phyloP scores from a whole-genome alignment of 1,140 invertebrate genomes.

The Uloborus diversus region DNA sequence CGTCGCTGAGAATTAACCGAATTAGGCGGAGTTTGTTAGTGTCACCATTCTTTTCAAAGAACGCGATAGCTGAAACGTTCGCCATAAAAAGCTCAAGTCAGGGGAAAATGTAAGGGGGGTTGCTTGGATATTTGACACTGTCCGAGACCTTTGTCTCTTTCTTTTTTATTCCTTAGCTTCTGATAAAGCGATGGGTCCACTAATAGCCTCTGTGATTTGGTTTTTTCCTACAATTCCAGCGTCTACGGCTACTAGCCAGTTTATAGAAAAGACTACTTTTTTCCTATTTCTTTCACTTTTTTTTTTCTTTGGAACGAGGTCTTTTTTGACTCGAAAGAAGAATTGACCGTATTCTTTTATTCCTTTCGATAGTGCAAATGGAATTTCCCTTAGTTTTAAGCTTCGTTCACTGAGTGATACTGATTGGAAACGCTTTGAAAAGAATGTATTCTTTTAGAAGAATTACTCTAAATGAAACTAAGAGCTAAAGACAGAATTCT shows the following conservation, averaged over 20 bases:
- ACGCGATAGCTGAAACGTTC: not conserved
- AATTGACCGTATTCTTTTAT: conserved; percentile 46
- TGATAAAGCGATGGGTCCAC: conserved; percentile 42
- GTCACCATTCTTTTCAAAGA: conserved; percentile 25
- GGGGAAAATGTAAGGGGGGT: too few species aligned
- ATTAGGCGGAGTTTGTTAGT: conserved; percentile 48
- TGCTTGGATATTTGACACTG: conserved; percentile 47
- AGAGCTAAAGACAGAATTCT: too few species aligned
- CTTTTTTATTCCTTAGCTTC: conserved; percentile 39
- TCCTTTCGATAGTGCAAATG: conserved; percentile 27
- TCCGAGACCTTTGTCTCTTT: conserved; percentile 33
- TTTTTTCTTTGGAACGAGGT: not conserved
- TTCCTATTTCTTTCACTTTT: conserved; percentile 18
- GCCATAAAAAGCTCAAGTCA: not conserved
- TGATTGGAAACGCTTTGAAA: not conserved
- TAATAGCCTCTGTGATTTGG: conserved; percentile 51
- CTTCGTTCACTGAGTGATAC: not conserved
- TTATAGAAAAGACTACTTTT: conserved; percentile 20
- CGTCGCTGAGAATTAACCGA: conserved; percentile 53
- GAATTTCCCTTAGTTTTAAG: conserved; percentile 49
- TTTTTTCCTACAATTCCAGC: conserved; percentile 15
- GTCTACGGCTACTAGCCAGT: not conserved
- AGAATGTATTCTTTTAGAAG: not conserved
- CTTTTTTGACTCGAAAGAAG: not conserved
- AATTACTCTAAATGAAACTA: too few species aligned